phyloP scores from a whole-genome alignment of 2,113 vertebrate genomes.

The Dasyurus viverrinus region DNA sequence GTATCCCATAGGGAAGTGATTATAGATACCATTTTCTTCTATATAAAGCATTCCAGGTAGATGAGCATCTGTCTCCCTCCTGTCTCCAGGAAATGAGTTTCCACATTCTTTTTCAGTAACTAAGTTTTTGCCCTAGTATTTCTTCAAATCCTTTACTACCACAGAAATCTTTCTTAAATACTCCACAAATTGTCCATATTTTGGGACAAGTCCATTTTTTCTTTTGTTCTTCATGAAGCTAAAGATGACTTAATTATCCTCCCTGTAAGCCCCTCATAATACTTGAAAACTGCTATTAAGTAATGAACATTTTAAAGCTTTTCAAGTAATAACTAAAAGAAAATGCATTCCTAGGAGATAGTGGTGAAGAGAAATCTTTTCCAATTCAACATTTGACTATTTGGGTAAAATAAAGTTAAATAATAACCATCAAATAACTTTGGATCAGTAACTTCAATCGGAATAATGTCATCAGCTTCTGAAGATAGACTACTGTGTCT shows the following conservation, averaged over 20 bases:
- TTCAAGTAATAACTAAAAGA: constrained; percentile 77
- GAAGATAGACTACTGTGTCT: constrained; percentile 54
- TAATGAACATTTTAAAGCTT: constrained; percentile 75
- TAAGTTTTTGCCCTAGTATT: no score
- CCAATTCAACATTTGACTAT: neutral
- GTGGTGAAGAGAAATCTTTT: neutral
- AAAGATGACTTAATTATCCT: neutral
- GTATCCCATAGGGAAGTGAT: constrained; percentile 61
- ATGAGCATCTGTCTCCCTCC: neutral
- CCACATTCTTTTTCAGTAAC: neutral
- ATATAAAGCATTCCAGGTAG: constrained; percentile 67
- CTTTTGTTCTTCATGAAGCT: neutral
- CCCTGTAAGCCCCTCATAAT: no score
- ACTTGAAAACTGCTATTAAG: neutral
- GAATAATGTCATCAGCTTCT: constrained; percentile 42
- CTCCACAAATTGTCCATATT: neutral
- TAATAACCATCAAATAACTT: constrained; percentile 53
- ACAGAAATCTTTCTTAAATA: neutral
- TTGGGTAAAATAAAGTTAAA: constrained; percentile 69
- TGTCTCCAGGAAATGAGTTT: no score
- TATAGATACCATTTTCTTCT: constrained; percentile 73
- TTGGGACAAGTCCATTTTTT: neutral
- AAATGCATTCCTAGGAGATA: constrained; percentile 74
- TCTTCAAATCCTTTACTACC: neutral
- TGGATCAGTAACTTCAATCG: constrained; percentile 55